phyloP scores from a whole-genome alignment of 2,797 vertebrate species.

The Lithobates sylvaticus region DNA sequence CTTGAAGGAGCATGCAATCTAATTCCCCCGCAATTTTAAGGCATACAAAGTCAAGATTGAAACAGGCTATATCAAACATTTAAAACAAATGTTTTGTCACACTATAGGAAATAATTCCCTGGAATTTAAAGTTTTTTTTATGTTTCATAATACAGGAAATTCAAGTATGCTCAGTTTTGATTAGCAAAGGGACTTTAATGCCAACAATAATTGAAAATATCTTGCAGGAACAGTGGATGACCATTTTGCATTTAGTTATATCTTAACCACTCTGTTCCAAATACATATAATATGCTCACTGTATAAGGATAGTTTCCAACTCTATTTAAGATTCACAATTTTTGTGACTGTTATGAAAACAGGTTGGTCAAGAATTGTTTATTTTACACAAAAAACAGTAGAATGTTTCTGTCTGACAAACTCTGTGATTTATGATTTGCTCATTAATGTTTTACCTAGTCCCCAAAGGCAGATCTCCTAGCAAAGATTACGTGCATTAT shows the following conservation, averaged over 20 bases:
- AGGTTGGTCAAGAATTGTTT: constrained; percentile 5
- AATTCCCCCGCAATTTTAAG: too few relatives aligned
- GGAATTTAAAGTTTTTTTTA: too few relatives aligned
- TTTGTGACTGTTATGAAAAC: background rate
- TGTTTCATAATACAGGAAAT: too few relatives aligned
- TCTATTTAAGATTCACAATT: background rate
- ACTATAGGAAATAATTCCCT: background rate
- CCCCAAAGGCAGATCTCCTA: constrained; percentile 36
- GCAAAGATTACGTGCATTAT: constrained; percentile 26
- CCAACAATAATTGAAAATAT: too few relatives aligned
- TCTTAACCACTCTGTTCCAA: too few relatives aligned
- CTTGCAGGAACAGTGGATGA: too few relatives aligned
- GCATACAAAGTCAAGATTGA: background rate
- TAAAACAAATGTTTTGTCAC: background rate
- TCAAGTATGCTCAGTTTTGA: too few relatives aligned
- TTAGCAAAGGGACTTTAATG: too few relatives aligned
- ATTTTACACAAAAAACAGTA: constrained; percentile 39
- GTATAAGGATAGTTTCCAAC: background rate
- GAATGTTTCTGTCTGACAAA: constrained; percentile 26
- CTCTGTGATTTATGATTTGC: constrained; percentile 40
- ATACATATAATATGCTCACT: background rate
- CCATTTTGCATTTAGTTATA: too few relatives aligned
- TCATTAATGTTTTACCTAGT: constrained; percentile 40
- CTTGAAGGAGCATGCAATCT: too few relatives aligned
- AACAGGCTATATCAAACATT: background rate